These are phyloP conservation scores for Styela plicata DNA, from an alignment of 23 tunicate genomes.

Conservation along the genomic window DNA sequence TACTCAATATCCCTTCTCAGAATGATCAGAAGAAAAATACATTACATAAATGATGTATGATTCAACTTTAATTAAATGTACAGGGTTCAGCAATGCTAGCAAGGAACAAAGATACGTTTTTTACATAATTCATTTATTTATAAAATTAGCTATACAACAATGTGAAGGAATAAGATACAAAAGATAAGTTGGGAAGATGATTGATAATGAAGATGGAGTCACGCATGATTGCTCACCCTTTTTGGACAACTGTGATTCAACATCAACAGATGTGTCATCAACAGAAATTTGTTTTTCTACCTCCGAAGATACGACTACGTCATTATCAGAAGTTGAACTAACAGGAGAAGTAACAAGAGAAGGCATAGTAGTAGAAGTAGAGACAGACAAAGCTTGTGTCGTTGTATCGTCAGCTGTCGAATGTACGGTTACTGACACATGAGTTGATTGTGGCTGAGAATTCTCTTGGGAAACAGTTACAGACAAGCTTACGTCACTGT, in stretches of 20 bases:
- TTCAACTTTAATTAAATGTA: no score
- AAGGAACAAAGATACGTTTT: no score
- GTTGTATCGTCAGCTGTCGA: not conserved
- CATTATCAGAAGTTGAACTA: not conserved
- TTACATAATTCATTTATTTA: no score
- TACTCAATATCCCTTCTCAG: no score
- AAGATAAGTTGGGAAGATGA: no score
- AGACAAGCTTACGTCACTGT: not conserved
- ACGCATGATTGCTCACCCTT: not conserved
- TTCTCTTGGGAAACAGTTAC: not conserved
- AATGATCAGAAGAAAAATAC: no score
- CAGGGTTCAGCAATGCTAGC: no score
- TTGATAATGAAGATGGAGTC: not conserved
- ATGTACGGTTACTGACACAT: not conserved
- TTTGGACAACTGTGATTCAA: not conserved
- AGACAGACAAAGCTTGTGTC: not conserved
- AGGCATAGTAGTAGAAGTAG: not conserved
- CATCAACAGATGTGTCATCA: not conserved
- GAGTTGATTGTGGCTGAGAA: not conserved
- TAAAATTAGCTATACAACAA: no score
- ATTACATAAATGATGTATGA: no score
- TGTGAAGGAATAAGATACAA: no score
- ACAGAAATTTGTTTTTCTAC: not conserved
- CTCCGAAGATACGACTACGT: not conserved
- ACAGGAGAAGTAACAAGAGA: slow-evolving; percentile 19